Conservation (phyloP, 2,888 invertebrate species). For the Seladonia tumulorum region DNA sequence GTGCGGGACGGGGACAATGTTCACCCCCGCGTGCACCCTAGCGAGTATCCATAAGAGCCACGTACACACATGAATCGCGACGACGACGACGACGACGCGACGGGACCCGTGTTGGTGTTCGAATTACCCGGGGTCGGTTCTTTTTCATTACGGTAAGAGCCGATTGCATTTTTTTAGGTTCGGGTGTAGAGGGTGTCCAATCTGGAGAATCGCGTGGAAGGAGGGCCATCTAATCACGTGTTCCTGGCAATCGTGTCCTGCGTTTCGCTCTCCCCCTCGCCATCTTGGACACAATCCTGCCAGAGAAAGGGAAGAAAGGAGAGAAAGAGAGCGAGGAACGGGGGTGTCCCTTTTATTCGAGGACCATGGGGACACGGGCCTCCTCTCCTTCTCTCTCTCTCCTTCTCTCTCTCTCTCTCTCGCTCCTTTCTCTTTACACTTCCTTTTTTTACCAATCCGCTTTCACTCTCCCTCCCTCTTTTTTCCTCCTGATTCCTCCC, state of each 20-base stretch:
- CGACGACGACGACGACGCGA: neutral
- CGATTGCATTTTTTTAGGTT: slow-evolving; percentile 84
- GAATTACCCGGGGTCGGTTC: slow-evolving; percentile 78
- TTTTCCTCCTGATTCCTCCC: slow-evolving; percentile 2
- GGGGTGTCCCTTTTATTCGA: slow-evolving; percentile 65
- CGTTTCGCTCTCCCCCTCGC: slow-evolving; percentile 57
- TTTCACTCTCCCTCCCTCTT: slow-evolving; percentile 6
- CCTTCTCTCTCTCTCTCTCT: neutral
- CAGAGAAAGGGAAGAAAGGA: slow-evolving; percentile 42
- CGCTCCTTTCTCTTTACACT: slow-evolving; percentile 46
- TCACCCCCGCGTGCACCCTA: neutral
- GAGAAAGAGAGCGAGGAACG: slow-evolving; percentile 10
- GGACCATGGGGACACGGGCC: slow-evolving; percentile 56
- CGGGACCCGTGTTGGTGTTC: slow-evolving; percentile 46
- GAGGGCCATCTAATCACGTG: slow-evolving; percentile 82
- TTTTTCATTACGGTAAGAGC: slow-evolving; percentile 84
- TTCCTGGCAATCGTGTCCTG: slow-evolving; percentile 80
- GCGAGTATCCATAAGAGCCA: neutral
- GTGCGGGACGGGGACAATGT: neutral
- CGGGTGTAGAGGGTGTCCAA: slow-evolving; percentile 74
- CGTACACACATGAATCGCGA: neutral
- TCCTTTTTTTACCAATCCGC: slow-evolving; percentile 23
- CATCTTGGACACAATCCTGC: slow-evolving; percentile 68
- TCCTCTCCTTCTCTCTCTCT: slow-evolving; percentile 31
- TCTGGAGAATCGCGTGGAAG: slow-evolving; percentile 77